A percentile compares a stretch with the other conserved stretches of the same genome.
Conservation (phyloP, 2,113 vertebrate species). For the Pitta sordida region DNA sequence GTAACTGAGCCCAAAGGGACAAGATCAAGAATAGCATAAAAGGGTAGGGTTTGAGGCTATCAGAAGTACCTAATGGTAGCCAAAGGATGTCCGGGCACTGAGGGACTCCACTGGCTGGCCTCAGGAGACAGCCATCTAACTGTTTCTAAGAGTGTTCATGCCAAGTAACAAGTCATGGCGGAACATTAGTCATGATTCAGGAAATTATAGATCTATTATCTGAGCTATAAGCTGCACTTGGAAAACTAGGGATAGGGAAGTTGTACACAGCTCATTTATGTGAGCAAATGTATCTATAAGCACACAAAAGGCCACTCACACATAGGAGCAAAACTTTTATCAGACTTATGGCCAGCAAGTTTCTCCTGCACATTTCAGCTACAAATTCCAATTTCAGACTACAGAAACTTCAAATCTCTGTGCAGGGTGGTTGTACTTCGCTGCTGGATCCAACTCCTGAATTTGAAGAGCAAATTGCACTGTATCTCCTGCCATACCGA, state of each 20-base stretch:
- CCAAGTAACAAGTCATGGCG: not conserved
- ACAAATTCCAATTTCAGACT: not conserved
- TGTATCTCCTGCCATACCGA: not conserved
- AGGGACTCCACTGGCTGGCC: not conserved
- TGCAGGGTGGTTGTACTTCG: not conserved
- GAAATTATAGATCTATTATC: not conserved
- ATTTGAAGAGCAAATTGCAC: not conserved
- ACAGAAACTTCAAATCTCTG: not conserved
- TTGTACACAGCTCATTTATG: not conserved
- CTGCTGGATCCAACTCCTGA: not conserved
- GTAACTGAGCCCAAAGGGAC: not conserved
- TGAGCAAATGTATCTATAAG: not conserved
- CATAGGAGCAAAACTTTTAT: not conserved
- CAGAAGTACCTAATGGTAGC: not conserved
- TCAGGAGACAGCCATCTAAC: not conserved
- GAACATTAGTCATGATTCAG: constrained; percentile 3
- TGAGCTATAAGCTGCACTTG: not conserved
- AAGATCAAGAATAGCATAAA: not conserved
- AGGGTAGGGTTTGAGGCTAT: not conserved
- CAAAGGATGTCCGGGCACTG: not conserved
- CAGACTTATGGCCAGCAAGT: not conserved
- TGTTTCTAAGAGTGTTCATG: not conserved
- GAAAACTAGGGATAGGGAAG: not conserved
- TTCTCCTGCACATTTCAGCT: not conserved
- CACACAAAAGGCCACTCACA: not conserved